Evolutionary conservation across 2,888 invertebrate genomes (phyloP).

Genomic region (Chaitophorus viminalis): DNA sequence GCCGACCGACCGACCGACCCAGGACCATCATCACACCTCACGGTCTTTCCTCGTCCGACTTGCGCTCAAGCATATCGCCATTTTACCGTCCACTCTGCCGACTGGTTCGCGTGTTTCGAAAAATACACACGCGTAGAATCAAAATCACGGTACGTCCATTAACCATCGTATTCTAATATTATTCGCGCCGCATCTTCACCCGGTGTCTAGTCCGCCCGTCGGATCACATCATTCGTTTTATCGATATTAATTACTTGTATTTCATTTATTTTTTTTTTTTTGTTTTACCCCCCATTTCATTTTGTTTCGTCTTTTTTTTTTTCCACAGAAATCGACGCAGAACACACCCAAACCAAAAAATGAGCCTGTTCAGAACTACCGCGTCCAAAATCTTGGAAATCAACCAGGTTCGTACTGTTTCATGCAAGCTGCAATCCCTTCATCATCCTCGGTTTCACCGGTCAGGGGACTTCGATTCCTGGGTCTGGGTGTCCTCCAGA

Average conservation of each 20-base stretch:
- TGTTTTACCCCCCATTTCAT: no score
- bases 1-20: not conserved
- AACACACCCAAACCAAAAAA: constrained; percentile 66
- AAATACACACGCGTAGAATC: not conserved
- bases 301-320: no score
- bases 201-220: not conserved
- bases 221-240: not conserved
- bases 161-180: no score
- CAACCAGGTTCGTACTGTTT: constrained; percentile 67
- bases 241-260: not conserved
- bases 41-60: constrained; percentile 48
- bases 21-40: not conserved
- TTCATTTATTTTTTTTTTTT: not conserved
- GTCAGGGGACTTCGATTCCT: no score
- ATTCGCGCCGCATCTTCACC: not conserved
- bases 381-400: constrained; percentile 73
- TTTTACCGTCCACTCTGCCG: not conserved
- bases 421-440: no score
- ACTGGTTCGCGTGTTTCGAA: not conserved
- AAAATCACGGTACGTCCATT: not conserved
- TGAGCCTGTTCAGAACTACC: constrained; percentile 77
- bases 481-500: no score
- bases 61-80: not conserved
- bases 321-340: no score
- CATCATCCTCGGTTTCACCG: no score